These are phyloP conservation scores for Chlorospingus flavigularis DNA, from an alignment of 2,797 vertebrate species.

Conservation along the genomic window DNA sequence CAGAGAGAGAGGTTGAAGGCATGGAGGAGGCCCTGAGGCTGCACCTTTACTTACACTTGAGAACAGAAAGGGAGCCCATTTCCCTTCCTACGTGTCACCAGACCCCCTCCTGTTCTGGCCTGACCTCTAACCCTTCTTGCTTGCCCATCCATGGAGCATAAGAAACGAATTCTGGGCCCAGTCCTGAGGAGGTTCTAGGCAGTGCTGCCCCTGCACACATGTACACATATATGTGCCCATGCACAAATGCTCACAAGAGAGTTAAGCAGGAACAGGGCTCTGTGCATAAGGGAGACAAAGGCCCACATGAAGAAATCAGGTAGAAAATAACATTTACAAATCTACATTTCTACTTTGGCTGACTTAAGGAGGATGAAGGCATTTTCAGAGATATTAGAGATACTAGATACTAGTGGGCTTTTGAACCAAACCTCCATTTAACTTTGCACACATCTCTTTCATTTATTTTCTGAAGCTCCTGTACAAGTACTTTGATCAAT, in stretches of 20 bases:
- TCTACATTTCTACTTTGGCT: background rate
- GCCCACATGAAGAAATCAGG: background rate
- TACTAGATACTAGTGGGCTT: background rate
- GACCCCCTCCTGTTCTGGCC: background rate
- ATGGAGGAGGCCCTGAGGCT: background rate
- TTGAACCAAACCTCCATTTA: background rate
- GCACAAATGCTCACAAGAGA: background rate
- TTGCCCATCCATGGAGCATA: background rate
- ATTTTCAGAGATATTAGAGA: background rate
- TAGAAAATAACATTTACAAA: background rate
- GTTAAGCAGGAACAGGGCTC: background rate
- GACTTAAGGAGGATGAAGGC: background rate
- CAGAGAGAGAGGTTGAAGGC: fast-evolving
- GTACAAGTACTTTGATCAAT: background rate
- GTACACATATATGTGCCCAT: fast-evolving
- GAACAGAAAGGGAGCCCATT: background rate
- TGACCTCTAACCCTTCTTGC: background rate
- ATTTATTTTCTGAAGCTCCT: background rate
- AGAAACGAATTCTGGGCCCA: background rate
- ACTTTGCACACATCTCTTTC: background rate
- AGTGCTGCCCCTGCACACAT: too few relatives aligned
- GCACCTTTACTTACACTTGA: background rate
- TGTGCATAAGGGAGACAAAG: fast-evolving
- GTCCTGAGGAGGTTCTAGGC: background rate
- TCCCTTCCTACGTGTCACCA: background rate